Conservation (phyloP, 2,888 invertebrate species). For the Dryadula phaetusa region DNA sequence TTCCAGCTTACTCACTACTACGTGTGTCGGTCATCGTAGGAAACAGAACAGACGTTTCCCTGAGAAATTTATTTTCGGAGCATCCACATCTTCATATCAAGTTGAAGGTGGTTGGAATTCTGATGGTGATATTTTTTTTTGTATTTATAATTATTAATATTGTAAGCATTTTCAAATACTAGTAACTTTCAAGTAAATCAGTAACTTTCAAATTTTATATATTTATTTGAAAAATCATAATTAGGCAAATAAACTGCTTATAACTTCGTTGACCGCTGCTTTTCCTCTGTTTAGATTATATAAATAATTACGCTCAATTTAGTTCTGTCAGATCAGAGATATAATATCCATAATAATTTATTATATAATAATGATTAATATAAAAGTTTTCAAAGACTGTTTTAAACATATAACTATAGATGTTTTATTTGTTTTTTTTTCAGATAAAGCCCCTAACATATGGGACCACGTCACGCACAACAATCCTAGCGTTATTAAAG, state of each 20-base stretch:
- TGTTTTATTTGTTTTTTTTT: background rate
- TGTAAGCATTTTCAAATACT: too few relatives aligned
- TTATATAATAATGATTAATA: too few relatives aligned
- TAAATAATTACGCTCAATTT: too few relatives aligned
- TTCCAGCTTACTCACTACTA: background rate
- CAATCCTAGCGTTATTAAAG: slow-evolving; percentile 55
- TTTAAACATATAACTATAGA: background rate
- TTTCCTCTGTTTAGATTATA: too few relatives aligned
- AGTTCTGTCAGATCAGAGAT: too few relatives aligned
- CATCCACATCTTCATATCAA: slow-evolving; percentile 66
- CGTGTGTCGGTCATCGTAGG: background rate
- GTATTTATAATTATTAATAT: background rate
- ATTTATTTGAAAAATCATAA: too few relatives aligned
- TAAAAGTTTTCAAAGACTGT: too few relatives aligned
- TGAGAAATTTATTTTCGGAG: slow-evolving; percentile 64
- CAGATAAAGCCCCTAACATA: slow-evolving; percentile 63
- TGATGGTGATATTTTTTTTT: slow-evolving; percentile 54
- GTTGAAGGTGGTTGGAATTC: slow-evolving; percentile 67
- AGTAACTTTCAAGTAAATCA: too few relatives aligned
- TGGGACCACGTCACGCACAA: slow-evolving; percentile 65
- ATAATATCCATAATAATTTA: too few relatives aligned
- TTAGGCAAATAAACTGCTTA: too few relatives aligned
- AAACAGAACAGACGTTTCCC: slow-evolving; percentile 55
- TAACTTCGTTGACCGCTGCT: too few relatives aligned
- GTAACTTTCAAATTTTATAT: too few relatives aligned